Evolutionary conservation across 2,113 vertebrate genomes (phyloP).

Genomic region (Leucopternis melanops): DNA sequence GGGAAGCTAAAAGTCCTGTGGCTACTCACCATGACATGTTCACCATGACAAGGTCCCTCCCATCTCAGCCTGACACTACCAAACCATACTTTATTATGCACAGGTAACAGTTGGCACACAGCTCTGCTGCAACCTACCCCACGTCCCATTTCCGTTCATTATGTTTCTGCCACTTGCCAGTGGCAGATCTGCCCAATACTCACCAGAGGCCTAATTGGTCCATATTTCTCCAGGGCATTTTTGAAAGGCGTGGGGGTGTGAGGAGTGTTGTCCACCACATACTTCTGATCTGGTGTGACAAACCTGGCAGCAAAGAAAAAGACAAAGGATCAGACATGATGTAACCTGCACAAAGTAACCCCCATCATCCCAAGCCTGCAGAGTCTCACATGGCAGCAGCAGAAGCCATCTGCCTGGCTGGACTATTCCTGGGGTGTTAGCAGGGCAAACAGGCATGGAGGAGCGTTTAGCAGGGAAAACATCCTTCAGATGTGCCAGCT

Average conservation of each 20-base stretch:
- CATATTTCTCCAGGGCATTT: conserved; percentile 95
- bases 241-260: conserved; percentile 96
- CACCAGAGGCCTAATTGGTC: conserved; percentile 88
- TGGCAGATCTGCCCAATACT: background rate
- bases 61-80: background rate
- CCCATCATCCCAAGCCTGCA: background rate
- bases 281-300: conserved; percentile 92
- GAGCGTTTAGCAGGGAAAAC: background rate
- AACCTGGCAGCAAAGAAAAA: conserved; percentile 73
- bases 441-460: background rate
- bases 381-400: background rate
- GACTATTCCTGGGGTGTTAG: background rate
- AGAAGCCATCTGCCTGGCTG: background rate
- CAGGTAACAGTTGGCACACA: background rate
- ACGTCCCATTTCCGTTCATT: rapidly evolving
- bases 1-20: background rate
- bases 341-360: background rate
- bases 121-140: background rate
- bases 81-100: background rate
- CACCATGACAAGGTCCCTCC: background rate
- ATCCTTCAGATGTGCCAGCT: background rate
- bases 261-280: conserved; percentile 81
- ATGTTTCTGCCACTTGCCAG: background rate
- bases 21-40: background rate
- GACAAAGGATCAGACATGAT: background rate